Conservation (phyloP, 2,888 invertebrate species). For the Cataglyphis altisquamis region DNA sequence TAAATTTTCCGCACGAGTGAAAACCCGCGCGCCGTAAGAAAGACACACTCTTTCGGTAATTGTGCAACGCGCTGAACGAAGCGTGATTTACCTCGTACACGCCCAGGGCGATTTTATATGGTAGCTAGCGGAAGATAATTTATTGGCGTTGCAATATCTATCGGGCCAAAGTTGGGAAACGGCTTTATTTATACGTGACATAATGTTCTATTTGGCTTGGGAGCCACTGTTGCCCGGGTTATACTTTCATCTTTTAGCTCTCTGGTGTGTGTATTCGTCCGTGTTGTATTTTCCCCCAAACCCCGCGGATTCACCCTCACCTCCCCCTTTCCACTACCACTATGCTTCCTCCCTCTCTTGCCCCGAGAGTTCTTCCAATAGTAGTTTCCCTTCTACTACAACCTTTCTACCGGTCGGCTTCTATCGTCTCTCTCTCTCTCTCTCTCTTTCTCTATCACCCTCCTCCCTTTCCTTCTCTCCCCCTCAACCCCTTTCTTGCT, state of each 20-base stretch:
- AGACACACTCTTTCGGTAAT: constrained; percentile 54
- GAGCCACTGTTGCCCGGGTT: constrained; percentile 62
- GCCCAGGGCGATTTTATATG: constrained; percentile 49
- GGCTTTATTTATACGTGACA: constrained; percentile 63
- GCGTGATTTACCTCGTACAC: constrained; percentile 49
- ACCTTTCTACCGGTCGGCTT: constrained; percentile 52
- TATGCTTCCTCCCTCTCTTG: constrained; percentile 32
- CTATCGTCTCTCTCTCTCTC: constrained; percentile 18
- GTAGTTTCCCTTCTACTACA: constrained; percentile 57
- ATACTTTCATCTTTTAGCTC: constrained; percentile 73
- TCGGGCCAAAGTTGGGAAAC: constrained; percentile 55
- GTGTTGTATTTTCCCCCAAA: constrained; percentile 23
- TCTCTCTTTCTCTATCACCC: not conserved
- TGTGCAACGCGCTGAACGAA: constrained; percentile 49
- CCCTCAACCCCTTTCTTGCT: constrained; percentile 43
- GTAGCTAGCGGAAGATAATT: constrained; percentile 55
- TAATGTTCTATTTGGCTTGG: constrained; percentile 66
- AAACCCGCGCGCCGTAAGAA: constrained; percentile 47
- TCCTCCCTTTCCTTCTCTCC: constrained; percentile 30
- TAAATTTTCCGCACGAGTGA: constrained; percentile 48
- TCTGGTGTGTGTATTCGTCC: constrained; percentile 57
- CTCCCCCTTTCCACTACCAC: constrained; percentile 1
- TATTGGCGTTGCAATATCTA: constrained; percentile 57
- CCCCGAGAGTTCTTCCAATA: constrained; percentile 60
- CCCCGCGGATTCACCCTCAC: constrained; percentile 4